These are phyloP conservation scores for Nudaria mundana DNA, from an alignment of 2,888 invertebrate species.

Conservation along the genomic window DNA sequence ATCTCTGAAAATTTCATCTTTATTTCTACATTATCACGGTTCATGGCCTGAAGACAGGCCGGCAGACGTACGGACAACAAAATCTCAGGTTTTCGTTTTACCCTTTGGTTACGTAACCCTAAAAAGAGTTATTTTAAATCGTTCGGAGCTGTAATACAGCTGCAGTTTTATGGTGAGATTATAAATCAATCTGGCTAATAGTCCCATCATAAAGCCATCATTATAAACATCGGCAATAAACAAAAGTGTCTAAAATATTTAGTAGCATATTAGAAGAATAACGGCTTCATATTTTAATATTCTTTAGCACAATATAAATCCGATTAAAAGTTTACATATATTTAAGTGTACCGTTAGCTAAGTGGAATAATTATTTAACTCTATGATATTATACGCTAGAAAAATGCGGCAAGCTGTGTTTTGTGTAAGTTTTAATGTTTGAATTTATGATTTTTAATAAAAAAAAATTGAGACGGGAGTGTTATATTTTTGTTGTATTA, in stretches of 20 bases:
- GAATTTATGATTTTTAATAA: background rate
- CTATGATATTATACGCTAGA: background rate
- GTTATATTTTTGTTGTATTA: no score
- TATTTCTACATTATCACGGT: no score
- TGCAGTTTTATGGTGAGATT: constrained; percentile 1
- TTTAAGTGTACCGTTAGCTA: background rate
- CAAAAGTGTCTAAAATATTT: constrained; percentile 1
- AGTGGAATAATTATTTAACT: background rate
- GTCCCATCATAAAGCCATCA: constrained; percentile 5
- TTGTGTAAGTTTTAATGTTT: background rate
- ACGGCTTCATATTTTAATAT: constrained; percentile 3
- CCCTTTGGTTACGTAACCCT: no score
- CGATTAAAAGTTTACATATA: constrained; percentile 1
- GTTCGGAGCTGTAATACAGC: no score
- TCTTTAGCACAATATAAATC: constrained; percentile 1
- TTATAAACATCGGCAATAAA: constrained; percentile 7
- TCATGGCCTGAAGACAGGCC: no score
- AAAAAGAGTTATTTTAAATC: no score
- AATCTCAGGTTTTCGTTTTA: no score
- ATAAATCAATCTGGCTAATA: constrained; percentile 8
- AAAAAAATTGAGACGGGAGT: no score
- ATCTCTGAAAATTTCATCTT: no score
- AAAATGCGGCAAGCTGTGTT: background rate
- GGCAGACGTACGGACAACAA: no score
- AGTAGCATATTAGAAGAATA: background rate